Evolutionary conservation across 2,888 invertebrate genomes (phyloP).

Genomic region (Sarcophaga subvicina): DNA sequence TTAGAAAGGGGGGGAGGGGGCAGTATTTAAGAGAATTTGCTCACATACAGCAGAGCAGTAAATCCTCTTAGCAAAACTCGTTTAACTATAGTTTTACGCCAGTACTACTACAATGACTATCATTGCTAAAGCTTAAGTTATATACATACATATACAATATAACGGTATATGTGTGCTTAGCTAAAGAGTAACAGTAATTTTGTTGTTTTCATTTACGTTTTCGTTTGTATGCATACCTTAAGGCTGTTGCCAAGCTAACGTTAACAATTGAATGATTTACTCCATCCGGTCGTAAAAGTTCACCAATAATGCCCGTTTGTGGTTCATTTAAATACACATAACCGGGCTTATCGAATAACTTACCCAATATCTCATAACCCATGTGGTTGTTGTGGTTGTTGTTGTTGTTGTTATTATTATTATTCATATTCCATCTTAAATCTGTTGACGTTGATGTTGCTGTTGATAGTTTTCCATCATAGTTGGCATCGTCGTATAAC

Average conservation of each 20-base stretch:
- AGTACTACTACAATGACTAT: no score
- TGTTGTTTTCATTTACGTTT: background rate
- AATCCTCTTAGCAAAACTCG: slow-evolving; percentile 32
- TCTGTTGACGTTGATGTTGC: slow-evolving; percentile 25
- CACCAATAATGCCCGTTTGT: slow-evolving; percentile 80
- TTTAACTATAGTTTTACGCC: background rate
- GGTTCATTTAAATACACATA: slow-evolving; percentile 84
- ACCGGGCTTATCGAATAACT: slow-evolving; percentile 87
- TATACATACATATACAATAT: no score
- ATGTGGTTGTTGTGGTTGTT: slow-evolving; percentile 41
- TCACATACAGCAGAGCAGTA: background rate
- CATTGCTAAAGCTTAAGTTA: no score
- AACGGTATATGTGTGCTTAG: background rate
- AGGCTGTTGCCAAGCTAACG: slow-evolving; percentile 78
- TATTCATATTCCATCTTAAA: slow-evolving; percentile 53
- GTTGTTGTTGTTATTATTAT: slow-evolving; percentile 24
- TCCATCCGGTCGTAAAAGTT: slow-evolving; percentile 79
- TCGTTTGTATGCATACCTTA: slow-evolving; percentile 76
- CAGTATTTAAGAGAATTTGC: background rate
- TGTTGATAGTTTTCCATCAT: slow-evolving; percentile 35
- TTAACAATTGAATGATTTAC: slow-evolving; percentile 80
- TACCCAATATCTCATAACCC: slow-evolving; percentile 84
- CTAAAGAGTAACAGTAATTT: background rate
- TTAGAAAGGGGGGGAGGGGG: no score
- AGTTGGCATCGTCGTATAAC: slow-evolving; percentile 86